These are phyloP conservation scores for Nyctibius bracteatus DNA, from an alignment of 2,113 vertebrate species.

Conservation along the genomic window DNA sequence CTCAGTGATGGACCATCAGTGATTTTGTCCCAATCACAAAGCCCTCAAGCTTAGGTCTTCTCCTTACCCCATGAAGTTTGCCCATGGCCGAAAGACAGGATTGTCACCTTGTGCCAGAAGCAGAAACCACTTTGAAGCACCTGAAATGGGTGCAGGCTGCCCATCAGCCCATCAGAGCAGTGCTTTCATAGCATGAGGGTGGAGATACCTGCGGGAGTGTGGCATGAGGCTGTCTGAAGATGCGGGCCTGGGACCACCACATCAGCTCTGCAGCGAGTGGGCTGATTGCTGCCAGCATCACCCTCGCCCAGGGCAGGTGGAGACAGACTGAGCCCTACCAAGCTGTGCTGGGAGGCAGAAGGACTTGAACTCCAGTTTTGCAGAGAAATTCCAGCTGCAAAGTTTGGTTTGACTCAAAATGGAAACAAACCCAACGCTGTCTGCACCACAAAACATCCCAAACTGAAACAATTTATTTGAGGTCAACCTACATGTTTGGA, in stretches of 20 bases:
- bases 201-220: neutral
- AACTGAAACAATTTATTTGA: neutral
- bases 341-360: neutral
- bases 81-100: neutral
- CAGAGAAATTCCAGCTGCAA: neutral
- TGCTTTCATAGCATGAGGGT: neutral
- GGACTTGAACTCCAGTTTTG: neutral
- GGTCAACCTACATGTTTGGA: neutral
- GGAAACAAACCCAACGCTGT: neutral
- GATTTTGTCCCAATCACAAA: neutral
- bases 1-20: neutral
- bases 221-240: neutral
- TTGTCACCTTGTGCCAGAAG: neutral
- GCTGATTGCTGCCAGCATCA: neutral
- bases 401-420: neutral
- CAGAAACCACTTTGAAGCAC: neutral
- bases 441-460: neutral
- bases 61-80: neutral
- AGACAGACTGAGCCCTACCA: neutral
- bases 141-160: neutral
- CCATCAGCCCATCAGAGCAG: fast-evolving
- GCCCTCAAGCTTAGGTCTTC: neutral
- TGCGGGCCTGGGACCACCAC: neutral
- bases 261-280: neutral
- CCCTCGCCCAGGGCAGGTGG: fast-evolving